Base-by-base conservation (phyloP, 2,113 vertebrate genomes). In the Malaclemys terrapin region DNA sequence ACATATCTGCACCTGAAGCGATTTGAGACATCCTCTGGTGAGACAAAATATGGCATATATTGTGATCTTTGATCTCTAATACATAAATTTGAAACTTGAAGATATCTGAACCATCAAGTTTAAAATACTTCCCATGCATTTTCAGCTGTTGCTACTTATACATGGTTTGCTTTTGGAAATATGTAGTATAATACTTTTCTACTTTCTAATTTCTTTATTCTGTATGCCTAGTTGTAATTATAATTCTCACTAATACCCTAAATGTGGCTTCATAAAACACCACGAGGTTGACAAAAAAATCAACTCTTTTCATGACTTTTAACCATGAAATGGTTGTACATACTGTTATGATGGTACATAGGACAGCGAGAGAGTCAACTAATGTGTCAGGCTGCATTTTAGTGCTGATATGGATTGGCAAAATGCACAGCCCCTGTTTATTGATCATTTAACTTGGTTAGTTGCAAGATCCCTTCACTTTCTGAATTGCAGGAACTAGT, bases 81-180 rank as follows among this genome's bases (percentile, higher is more conserved):
- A 53, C 76, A 78, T 96, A 95, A 89, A 88, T 95, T 84, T 94
- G 87, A 95, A 96, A 79, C 50, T 38, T 91, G 47, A 97, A 94
- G 35, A n/a, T 89, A 72, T 57, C 42, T 47, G 82, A 95, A 25
- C 47, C n/a, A 91, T 57, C 27, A 27, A n/a, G 35, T 87, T 96
- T 85, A 82, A 96, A 95, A 94, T 86, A 80, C 38, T 94, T 95
- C 75, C 65, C 80, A 54, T 1, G 1, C 5, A 2, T 93, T 82
- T 88, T 94, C 89, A 91, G 59, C 69, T 92, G 45, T 52, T 7
- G 0, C 79, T 94, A 13, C 27, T 94, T 89, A 53, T 1, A 89
- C 80, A 82, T 0, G 0, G 25, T 83, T 87, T 85, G 42, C 29
- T 94, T 22, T 52, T 93, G 65, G 42, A 95, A 93, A 84, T 49